These are phyloP conservation scores for Felis catus DNA, from an alignment of 2,113 vertebrate genomes.

Conservation along the genomic window F.catus_Fca126_mat1.0 CM031426.1:8260501-8261000, in stretches of 20 bases:
- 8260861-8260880: background rate
- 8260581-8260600: background rate
- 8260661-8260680: background rate
- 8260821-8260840: background rate
- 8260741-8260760: background rate
- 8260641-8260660: background rate
- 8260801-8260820: background rate
- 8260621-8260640: fast-evolving
- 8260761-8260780: background rate
- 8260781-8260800: background rate
- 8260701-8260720: background rate
- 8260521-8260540: background rate
- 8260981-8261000: background rate
- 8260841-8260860: background rate
- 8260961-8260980: background rate
- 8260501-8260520: background rate
- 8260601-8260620: background rate
- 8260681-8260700: too few relatives aligned
- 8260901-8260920: background rate
- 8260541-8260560: background rate
- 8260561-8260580: background rate
- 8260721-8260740: too few relatives aligned
- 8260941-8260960: background rate
- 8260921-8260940: background rate
- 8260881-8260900: background rate